A percentile compares a stretch with the other conserved stretches of the same genome.
Conservation (phyloP, 1,140 invertebrate genomes). For the Anagrus nilaparvatae region DNA sequence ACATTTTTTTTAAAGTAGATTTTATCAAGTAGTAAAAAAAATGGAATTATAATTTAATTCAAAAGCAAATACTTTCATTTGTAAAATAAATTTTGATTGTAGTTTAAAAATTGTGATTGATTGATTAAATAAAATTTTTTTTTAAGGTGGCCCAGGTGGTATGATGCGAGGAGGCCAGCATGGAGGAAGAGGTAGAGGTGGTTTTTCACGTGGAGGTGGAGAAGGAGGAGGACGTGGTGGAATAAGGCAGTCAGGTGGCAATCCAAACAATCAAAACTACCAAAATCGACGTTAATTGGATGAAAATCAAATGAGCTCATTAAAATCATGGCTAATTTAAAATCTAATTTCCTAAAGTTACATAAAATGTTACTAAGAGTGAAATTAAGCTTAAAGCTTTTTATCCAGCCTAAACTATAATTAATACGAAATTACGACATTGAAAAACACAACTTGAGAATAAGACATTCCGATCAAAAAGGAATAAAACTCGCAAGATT, state of each 20-base stretch:
- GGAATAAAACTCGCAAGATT: constrained; percentile 14
- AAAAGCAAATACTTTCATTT: constrained; percentile 2
- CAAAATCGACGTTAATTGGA: constrained; percentile 35
- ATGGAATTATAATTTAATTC: neutral
- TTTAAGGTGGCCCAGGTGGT: constrained; percentile 36
- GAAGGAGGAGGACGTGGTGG: constrained; percentile 35
- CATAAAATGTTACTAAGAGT: neutral
- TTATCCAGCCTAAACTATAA: neutral
- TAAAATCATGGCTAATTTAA: too few relatives aligned
- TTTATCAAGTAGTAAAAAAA: neutral
- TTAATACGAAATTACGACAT: constrained; percentile 6
- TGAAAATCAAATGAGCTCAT: neutral
- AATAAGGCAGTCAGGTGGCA: constrained; percentile 32
- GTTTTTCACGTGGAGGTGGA: constrained; percentile 37
- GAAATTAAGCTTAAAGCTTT: neutral
- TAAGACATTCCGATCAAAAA: constrained; percentile 14
- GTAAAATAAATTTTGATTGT: neutral
- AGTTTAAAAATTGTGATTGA: neutral
- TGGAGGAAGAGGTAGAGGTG: constrained; percentile 33
- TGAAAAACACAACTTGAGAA: constrained; percentile 17
- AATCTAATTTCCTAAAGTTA: too few relatives aligned
- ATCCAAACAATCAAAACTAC: constrained; percentile 32
- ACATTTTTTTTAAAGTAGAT: too few relatives aligned
- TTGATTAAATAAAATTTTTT: constrained; percentile 2
- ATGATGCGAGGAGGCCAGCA: constrained; percentile 37